A percentile compares a stretch with the other conserved stretches of the same genome.
Evolutionary conservation across 2,113 vertebrate species (phyloP).

Genomic region (Oreotrochilus melanogaster): DNA sequence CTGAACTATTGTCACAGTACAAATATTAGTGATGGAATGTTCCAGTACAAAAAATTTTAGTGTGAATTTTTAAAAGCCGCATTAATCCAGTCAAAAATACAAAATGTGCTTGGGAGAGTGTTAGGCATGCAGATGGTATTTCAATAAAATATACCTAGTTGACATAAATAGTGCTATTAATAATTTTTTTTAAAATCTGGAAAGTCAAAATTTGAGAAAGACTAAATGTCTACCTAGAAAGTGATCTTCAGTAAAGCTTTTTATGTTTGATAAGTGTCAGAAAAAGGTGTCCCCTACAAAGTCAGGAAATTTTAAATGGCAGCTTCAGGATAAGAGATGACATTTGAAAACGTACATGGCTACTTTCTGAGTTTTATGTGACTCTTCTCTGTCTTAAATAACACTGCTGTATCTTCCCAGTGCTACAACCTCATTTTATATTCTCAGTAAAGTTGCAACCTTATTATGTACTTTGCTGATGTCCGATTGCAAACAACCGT

Average conservation of each 20-base stretch:
- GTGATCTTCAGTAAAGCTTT: neutral
- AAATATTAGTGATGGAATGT: neutral
- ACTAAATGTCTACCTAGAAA: neutral
- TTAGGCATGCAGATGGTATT: neutral
- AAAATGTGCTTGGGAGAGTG: neutral
- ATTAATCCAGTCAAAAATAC: neutral
- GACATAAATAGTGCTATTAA: neutral
- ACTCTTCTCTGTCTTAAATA: constrained; percentile 21
- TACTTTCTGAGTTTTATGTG: neutral
- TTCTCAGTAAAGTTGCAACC: constrained; percentile 20
- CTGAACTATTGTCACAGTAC: neutral
- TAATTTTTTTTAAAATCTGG: neutral
- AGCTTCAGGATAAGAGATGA: neutral
- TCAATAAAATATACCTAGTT: neutral
- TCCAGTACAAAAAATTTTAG: neutral
- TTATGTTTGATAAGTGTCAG: neutral
- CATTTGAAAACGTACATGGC: neutral
- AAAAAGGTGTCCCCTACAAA: neutral
- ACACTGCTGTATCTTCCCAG: neutral
- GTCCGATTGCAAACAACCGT: constrained; percentile 63
- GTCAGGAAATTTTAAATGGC: neutral
- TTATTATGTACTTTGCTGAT: constrained; percentile 63
- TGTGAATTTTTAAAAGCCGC: neutral
- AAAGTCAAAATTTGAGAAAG: neutral
- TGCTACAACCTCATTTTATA: neutral